Evolutionary conservation across 2,888 invertebrate species (phyloP).

Genomic region (Agonopterix subpropinquella): DNA sequence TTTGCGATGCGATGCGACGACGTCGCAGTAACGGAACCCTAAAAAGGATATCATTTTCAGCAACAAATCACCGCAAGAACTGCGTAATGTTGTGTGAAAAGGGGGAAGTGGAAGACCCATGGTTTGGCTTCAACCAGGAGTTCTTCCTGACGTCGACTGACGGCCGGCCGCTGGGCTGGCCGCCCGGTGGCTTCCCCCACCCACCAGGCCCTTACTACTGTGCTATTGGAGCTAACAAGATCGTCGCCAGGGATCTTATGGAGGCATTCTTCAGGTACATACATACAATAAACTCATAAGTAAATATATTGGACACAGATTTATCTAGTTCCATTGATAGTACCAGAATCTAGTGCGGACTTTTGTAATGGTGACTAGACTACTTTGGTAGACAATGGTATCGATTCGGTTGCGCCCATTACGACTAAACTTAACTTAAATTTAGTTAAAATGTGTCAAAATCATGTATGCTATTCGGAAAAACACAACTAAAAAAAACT

Average conservation of each 20-base stretch:
- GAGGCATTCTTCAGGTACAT: slow-evolving; percentile 81
- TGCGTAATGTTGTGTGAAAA: slow-evolving; percentile 74
- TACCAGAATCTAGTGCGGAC: too few relatives aligned
- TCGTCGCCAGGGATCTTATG: slow-evolving; percentile 86
- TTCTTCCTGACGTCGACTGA: slow-evolving; percentile 58
- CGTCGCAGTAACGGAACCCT: too few relatives aligned
- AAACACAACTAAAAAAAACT: too few relatives aligned
- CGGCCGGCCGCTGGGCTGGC: slow-evolving; percentile 84
- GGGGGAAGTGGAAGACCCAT: slow-evolving; percentile 76
- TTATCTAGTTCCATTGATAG: too few relatives aligned
- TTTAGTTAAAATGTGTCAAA: too few relatives aligned
- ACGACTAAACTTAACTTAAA: too few relatives aligned
- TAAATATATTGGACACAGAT: too few relatives aligned
- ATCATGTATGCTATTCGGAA: too few relatives aligned
- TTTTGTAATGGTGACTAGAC: too few relatives aligned
- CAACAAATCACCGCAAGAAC: slow-evolving; percentile 47
- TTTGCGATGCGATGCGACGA: too few relatives aligned
- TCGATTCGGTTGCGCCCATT: too few relatives aligned
- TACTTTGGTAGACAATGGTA: too few relatives aligned
- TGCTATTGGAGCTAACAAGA: slow-evolving; percentile 85
- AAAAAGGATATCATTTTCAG: slow-evolving; percentile 22
- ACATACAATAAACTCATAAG: background rate
- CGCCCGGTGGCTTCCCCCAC: slow-evolving; percentile 79
- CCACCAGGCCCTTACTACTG: slow-evolving; percentile 90
- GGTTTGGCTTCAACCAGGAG: slow-evolving; percentile 86